Percentiles rank a stretch among this genome's conserved stretches.
Conservation (phyloP, 23 tunicate species). For the Halocynthia roretzi region DNA sequence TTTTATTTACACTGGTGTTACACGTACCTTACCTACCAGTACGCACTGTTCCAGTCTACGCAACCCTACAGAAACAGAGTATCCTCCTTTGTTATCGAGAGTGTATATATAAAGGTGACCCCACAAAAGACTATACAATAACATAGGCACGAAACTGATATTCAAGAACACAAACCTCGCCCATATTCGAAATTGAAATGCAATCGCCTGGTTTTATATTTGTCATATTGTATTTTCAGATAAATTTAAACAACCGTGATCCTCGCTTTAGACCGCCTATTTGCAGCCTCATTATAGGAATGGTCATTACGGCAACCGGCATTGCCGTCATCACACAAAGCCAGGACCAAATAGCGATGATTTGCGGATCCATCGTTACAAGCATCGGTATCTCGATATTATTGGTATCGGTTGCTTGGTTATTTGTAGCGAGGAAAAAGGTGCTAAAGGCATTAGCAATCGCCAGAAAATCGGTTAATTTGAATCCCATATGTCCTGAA, state of each 20-base stretch:
- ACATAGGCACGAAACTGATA: too few relatives aligned
- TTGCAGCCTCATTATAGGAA: slow-evolving; percentile 7
- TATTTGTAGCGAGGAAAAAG: slow-evolving; percentile 1
- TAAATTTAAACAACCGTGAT: slow-evolving; percentile 7
- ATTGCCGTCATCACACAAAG: not conserved
- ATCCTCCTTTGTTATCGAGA: too few relatives aligned
- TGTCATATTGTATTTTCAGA: not conserved
- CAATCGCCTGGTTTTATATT: too few relatives aligned
- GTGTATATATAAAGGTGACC: too few relatives aligned
- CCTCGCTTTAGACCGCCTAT: slow-evolving; percentile 9
- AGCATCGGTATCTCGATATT: not conserved
- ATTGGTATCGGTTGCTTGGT: not conserved
- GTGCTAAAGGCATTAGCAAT: not conserved
- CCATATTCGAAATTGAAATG: too few relatives aligned
- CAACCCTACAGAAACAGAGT: too few relatives aligned
- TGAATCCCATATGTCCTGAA: not conserved
- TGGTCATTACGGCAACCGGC: not conserved
- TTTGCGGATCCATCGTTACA: not conserved
- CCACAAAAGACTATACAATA: too few relatives aligned
- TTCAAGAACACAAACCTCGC: too few relatives aligned
- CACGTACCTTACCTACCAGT: too few relatives aligned
- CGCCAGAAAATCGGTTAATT: not conserved
- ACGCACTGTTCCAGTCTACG: too few relatives aligned
- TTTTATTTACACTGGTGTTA: too few relatives aligned
- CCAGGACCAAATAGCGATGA: not conserved